Percentiles rank a stretch among this genome's conserved stretches.
These are phyloP conservation scores for Spheniscus humboldti DNA, from an alignment of 2,797 vertebrate species.

Conservation along the genomic window DNA sequence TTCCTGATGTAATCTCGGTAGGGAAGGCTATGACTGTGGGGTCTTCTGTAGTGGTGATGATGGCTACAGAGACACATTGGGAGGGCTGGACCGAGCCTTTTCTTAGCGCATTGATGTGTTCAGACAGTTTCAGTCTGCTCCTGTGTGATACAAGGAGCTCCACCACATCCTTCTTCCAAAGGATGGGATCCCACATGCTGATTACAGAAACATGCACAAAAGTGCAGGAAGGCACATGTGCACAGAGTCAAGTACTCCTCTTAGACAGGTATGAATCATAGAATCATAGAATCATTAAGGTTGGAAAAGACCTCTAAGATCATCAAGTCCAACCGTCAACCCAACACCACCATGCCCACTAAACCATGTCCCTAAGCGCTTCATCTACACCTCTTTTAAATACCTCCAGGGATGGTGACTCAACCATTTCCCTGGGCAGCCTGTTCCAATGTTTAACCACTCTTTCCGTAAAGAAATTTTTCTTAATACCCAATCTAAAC, in stretches of 20 bases:
- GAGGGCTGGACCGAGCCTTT: background rate
- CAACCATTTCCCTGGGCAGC: too few relatives aligned
- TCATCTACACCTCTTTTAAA: too few relatives aligned
- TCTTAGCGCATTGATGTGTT: background rate
- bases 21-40: background rate
- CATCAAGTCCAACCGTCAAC: too few relatives aligned
- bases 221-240: background rate
- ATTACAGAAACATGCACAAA: background rate
- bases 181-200: rapidly evolving
- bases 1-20: background rate
- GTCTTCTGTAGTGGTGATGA: background rate
- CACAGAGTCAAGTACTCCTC: background rate
- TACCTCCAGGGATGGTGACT: too few relatives aligned
- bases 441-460: too few relatives aligned
- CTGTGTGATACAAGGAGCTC: background rate
- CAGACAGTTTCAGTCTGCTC: background rate
- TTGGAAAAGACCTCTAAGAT: too few relatives aligned
- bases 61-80: background rate
- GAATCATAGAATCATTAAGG: too few relatives aligned
- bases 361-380: too few relatives aligned
- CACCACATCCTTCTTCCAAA: background rate
- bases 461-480: too few relatives aligned
- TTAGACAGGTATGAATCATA: background rate
- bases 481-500: too few relatives aligned
- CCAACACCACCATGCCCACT: too few relatives aligned